phyloP scores from a whole-genome alignment of 2,888 invertebrate genomes.

The Heliconius hortense region DNA sequence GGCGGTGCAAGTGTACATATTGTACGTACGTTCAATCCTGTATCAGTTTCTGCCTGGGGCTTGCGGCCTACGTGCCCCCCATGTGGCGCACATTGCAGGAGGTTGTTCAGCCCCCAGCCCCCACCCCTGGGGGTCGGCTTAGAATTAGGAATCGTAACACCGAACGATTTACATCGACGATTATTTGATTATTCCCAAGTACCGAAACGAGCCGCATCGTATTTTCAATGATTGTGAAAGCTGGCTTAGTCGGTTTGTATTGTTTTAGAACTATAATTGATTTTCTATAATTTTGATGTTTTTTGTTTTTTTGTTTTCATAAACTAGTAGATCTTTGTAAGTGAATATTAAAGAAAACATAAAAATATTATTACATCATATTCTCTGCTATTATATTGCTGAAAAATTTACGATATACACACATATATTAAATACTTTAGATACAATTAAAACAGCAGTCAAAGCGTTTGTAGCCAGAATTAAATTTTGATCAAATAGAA shows the following conservation, averaged over 20 bases:
- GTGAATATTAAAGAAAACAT: background rate
- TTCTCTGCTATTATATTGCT: background rate
- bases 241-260: conserved; percentile 9
- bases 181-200: conserved; percentile 38
- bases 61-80: conserved; percentile 73
- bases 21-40: conserved; percentile 77
- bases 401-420: background rate
- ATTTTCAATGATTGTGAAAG: conserved; percentile 15
- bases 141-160: conserved; percentile 75
- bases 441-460: no score
- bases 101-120: conserved; percentile 48
- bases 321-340: background rate
- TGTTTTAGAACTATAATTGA: background rate
- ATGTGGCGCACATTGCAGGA: conserved; percentile 46
- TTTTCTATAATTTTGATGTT: background rate
- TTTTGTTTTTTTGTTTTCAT: no score
- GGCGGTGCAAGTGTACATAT: conserved; percentile 61
- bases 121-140: conserved; percentile 61
- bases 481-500: background rate
- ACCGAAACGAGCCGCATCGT: conserved; percentile 28
- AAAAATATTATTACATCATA: background rate
- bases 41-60: conserved; percentile 80
- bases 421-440: no score
- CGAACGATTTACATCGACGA: conserved; percentile 42
- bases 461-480: background rate